These are phyloP conservation scores for Darwinula stevensoni DNA, from an alignment of 2,888 invertebrate species.

Conservation along the genomic window DNA sequence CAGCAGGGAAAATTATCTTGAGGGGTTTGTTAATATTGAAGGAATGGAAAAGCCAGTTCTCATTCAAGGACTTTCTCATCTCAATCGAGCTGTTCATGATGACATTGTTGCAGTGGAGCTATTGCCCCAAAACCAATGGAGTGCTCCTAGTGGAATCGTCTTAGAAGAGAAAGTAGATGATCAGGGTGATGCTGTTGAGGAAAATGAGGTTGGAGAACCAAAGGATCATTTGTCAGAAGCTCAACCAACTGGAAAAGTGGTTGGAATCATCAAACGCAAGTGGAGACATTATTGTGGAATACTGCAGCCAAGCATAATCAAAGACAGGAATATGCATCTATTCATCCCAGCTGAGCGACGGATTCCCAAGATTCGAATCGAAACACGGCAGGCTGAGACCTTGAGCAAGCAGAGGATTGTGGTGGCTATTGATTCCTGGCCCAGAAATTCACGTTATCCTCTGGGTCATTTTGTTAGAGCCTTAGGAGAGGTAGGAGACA, in stretches of 20 bases:
- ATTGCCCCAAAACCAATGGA: slow-evolving; percentile 65
- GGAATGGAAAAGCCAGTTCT: slow-evolving; percentile 47
- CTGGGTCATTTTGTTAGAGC: slow-evolving; percentile 83
- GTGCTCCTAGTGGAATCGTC: slow-evolving; percentile 40
- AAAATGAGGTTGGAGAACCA: slow-evolving; percentile 11
- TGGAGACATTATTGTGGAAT: slow-evolving; percentile 98
- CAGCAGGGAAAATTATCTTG: slow-evolving; percentile 73
- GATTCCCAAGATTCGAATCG: slow-evolving; percentile 79
- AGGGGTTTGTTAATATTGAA: slow-evolving; percentile 56
- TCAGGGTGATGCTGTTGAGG: slow-evolving; percentile 20
- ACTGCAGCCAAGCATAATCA: slow-evolving; percentile 33
- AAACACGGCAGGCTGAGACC: slow-evolving; percentile 59
- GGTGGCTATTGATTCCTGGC: slow-evolving; percentile 91
- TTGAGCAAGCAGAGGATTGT: slow-evolving; percentile 60
- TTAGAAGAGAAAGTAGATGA: slow-evolving; percentile 23
- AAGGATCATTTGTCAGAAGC: slow-evolving; percentile 9
- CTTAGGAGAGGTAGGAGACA: slow-evolving; percentile 70
- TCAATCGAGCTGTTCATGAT: slow-evolving; percentile 82
- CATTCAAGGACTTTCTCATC: slow-evolving; percentile 48
- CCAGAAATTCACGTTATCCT: slow-evolving; percentile 66
- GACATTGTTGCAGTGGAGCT: slow-evolving; percentile 75
- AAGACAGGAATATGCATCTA: slow-evolving; percentile 29
- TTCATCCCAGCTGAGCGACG: slow-evolving; percentile 81
- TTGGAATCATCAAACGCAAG: slow-evolving; percentile 83
- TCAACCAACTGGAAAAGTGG: slow-evolving; percentile 40